phyloP scores from a whole-genome alignment of 2,113 vertebrate genomes.

The Pluvialis apricaria region DNA sequence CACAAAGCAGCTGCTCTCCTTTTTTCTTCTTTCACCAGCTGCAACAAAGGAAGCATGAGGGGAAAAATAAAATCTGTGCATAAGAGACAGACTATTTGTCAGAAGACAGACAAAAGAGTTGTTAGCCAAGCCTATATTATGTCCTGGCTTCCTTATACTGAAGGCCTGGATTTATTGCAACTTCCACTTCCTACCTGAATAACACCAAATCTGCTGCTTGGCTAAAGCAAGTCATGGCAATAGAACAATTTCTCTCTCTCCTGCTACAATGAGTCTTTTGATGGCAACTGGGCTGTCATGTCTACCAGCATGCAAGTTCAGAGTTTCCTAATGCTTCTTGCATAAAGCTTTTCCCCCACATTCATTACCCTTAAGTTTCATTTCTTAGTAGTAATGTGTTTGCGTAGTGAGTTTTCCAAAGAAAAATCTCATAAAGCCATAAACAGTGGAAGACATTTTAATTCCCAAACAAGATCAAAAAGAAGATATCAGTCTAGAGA shows the following conservation, averaged over 20 bases:
- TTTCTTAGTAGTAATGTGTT: neutral
- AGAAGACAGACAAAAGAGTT: neutral
- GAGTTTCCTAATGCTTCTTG: neutral
- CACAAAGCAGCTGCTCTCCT: neutral
- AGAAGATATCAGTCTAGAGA: neutral
- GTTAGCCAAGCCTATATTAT: neutral
- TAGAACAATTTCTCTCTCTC: neutral
- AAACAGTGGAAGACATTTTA: neutral
- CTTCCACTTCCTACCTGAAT: neutral
- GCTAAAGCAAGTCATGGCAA: neutral
- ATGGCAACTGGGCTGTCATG: neutral
- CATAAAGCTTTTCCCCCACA: neutral
- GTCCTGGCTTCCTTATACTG: neutral
- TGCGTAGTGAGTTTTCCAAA: neutral
- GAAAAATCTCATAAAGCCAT: neutral
- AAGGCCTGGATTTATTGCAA: neutral
- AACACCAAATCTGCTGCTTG: neutral
- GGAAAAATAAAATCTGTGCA: neutral
- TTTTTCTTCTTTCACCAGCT: slow-evolving; percentile 27
- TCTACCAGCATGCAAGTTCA: neutral
- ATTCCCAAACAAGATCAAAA: neutral
- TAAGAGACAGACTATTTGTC: neutral
- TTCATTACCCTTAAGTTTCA: neutral
- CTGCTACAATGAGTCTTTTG: neutral
- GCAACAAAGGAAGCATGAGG: neutral